A percentile compares a stretch with the other conserved stretches of the same genome.
Evolutionary conservation across 2,113 vertebrate genomes (phyloP).

Genomic region (Podarcis raffonei): DNA sequence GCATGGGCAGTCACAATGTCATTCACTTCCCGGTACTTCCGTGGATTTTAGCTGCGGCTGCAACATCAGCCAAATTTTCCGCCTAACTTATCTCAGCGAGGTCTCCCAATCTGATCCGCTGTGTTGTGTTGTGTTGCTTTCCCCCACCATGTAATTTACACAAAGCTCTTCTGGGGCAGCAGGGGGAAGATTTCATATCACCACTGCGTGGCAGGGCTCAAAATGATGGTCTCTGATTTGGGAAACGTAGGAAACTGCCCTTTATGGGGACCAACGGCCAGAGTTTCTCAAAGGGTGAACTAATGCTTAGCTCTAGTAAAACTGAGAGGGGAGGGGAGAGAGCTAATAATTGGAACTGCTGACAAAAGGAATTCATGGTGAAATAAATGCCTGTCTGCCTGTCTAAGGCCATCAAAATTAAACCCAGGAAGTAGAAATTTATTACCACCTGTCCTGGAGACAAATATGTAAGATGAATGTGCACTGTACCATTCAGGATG

Average conservation of each 20-base stretch:
- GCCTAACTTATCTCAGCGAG: constrained; percentile 39
- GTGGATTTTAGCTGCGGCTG: constrained; percentile 48
- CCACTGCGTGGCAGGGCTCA: constrained; percentile 23
- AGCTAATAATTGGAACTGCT: constrained; percentile 63
- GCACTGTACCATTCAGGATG: constrained; percentile 51
- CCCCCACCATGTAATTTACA: constrained; percentile 4
- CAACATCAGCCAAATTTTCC: constrained; percentile 42
- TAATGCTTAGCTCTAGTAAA: constrained; percentile 46
- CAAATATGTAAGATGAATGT: constrained; percentile 60
- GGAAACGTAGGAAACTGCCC: constrained; percentile 56
- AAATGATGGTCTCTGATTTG: constrained; percentile 25
- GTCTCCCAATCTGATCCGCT: constrained; percentile 47
- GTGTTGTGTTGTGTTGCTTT: constrained; percentile 40
- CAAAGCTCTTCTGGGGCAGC: constrained; percentile 12
- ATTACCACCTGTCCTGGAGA: constrained; percentile 64
- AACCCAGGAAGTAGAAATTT: constrained; percentile 68
- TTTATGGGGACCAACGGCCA: constrained; percentile 51
- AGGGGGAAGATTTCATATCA: constrained; percentile 24
- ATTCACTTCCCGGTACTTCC: constrained; percentile 52
- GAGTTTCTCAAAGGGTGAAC: constrained; percentile 60
- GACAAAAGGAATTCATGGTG: constrained; percentile 67
- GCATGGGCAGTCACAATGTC: constrained; percentile 57
- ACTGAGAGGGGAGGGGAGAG: not conserved
- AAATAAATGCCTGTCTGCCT: constrained; percentile 64
- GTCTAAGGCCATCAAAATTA: constrained; percentile 68